Percentiles rank a stretch among this genome's conserved stretches.
phyloP scores from a whole-genome alignment of 2,888 invertebrate genomes.

The Drosophila algonquin region DNA sequence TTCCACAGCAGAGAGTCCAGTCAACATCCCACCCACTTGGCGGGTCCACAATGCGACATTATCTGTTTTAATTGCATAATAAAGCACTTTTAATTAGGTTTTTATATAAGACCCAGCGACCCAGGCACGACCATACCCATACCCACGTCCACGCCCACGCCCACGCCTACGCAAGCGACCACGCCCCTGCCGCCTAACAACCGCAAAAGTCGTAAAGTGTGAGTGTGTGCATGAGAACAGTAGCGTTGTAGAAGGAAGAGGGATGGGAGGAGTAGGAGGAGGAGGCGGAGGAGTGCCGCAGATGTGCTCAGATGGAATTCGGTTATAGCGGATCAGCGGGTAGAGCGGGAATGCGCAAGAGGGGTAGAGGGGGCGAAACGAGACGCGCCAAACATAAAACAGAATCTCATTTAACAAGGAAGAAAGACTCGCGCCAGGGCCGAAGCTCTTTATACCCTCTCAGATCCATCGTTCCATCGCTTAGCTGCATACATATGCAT shows the following conservation, averaged over 20 bases:
- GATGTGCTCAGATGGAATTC: conserved; percentile 21
- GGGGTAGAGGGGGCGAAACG: neutral
- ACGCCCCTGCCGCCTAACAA: conserved; percentile 13
- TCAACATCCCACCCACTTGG: neutral
- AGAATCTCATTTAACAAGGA: conserved; percentile 43
- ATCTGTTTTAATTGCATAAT: conserved; percentile 78
- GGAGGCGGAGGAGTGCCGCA: neutral
- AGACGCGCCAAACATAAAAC: conserved; percentile 25
- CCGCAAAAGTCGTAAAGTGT: conserved; percentile 48
- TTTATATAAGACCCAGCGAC: conserved; percentile 42
- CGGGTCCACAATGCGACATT: conserved; percentile 62
- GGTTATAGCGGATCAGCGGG: conserved; percentile 37
- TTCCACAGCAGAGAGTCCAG: neutral
- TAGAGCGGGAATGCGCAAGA: neutral
- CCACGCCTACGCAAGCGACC: neutral
- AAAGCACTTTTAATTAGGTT: conserved; percentile 79
- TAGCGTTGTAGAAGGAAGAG: neutral
- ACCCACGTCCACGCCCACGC: neutral
- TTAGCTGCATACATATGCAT: neutral
- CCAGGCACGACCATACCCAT: conserved; percentile 26
- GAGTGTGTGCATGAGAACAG: conserved; percentile 1
- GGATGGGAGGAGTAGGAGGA: neutral
- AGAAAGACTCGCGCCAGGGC: neutral
- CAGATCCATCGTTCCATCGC: neutral
- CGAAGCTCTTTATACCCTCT: neutral